Evolutionary conservation across 2,797 vertebrate species (phyloP).

Genomic region (Tamandua tetradactyla): DNA sequence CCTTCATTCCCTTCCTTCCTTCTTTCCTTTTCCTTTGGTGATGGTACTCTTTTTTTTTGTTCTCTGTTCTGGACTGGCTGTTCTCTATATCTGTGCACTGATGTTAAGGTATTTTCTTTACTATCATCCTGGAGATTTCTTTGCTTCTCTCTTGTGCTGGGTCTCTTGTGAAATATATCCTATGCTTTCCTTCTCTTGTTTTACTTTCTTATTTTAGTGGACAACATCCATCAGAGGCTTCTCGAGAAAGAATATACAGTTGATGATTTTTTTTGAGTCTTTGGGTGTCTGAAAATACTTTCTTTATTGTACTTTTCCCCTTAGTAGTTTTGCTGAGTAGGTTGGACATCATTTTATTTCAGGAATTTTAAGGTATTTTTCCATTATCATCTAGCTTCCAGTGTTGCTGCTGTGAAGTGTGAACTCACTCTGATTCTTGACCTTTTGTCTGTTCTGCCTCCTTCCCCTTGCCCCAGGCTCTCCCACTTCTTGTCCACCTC

Average conservation of each 20-base stretch:
- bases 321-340: neutral
- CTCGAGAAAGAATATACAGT: neutral
- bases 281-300: neutral
- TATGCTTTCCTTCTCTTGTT: neutral
- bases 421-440: neutral
- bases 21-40: neutral
- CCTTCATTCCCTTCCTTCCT: too few relatives aligned
- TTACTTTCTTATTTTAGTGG: neutral
- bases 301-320: neutral
- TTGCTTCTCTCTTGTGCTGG: neutral
- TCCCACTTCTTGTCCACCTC: too few relatives aligned
- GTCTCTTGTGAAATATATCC: neutral
- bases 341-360: neutral
- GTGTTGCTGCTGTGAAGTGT: neutral
- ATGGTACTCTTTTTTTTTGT: neutral
- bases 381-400: neutral
- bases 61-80: neutral
- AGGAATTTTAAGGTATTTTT: neutral
- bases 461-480: too few relatives aligned
- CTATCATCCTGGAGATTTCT: neutral
- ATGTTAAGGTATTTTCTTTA: neutral
- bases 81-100: neutral
- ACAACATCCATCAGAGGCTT: neutral
- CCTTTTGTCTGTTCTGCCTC: neutral
- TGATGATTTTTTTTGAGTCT: neutral